phyloP scores from a whole-genome alignment of 2,888 invertebrate species.

The Arctia plantaginis region DNA sequence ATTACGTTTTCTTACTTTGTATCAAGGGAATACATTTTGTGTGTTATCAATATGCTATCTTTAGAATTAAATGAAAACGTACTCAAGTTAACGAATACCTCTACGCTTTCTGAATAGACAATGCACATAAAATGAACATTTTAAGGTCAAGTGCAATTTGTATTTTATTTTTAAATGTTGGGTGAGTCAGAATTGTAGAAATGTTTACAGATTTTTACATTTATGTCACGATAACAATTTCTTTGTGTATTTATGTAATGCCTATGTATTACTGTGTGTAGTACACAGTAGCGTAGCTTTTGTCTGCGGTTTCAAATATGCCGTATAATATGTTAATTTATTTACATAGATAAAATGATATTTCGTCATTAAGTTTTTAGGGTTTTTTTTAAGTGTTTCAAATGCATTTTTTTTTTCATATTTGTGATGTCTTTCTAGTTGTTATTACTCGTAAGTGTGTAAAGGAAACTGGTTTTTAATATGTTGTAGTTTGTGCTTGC shows the following conservation, averaged over 20 bases:
- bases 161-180: not conserved
- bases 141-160: constrained; percentile 12
- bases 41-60: constrained; percentile 39
- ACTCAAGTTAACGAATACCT: constrained; percentile 22
- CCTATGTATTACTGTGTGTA: not conserved
- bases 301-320: not conserved
- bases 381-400: too few species aligned
- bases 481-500: not conserved
- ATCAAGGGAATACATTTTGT: constrained; percentile 50
- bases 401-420: too few species aligned
- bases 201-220: not conserved
- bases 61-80: constrained; percentile 32
- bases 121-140: constrained; percentile 15
- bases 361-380: too few species aligned
- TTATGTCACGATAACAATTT: not conserved
- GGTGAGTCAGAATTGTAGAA: not conserved
- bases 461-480: not conserved
- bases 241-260: not conserved
- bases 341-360: too few species aligned
- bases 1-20: constrained; percentile 52
- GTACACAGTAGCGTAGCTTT: not conserved
- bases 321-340: too few species aligned
- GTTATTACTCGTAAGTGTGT: too few species aligned
- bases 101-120: constrained; percentile 23
- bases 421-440: too few species aligned